These are phyloP conservation scores for Uria aalge DNA, from an alignment of 2,113 vertebrate species.

Conservation along the genomic window DNA sequence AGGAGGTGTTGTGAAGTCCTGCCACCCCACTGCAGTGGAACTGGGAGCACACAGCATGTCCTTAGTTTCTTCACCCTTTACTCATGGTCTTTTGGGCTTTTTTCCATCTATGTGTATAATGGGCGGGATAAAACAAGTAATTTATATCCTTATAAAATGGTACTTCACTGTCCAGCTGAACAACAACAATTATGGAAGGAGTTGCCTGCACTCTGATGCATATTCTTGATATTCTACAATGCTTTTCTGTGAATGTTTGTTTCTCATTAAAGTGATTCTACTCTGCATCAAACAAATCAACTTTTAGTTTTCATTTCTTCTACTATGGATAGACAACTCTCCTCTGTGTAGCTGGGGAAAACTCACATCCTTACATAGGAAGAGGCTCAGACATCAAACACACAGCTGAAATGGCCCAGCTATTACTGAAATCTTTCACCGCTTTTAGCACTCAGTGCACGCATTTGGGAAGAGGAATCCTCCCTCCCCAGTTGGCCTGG, in stretches of 20 bases:
- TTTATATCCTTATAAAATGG: not conserved
- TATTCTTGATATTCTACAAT: not conserved
- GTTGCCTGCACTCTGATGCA: not conserved
- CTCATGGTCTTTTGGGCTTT: not conserved
- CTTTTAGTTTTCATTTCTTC: not conserved
- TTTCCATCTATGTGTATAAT: not conserved
- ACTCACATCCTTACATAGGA: not conserved
- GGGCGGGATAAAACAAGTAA: not conserved
- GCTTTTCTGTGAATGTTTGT: not conserved
- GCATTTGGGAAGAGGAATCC: not conserved
- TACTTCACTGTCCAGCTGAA: not conserved
- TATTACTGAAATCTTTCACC: not conserved
- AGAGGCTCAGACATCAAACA: not conserved
- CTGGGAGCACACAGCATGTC: not conserved
- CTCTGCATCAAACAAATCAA: not conserved
- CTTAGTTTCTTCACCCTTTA: not conserved
- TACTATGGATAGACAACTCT: not conserved
- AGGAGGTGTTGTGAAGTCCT: not conserved
- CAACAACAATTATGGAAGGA: not conserved
- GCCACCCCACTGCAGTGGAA: not conserved
- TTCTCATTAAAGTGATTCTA: conserved; percentile 20
- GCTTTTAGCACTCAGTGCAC: not conserved
- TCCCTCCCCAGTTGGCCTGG: not conserved
- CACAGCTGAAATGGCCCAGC: not conserved
- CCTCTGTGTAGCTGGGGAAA: not conserved